A percentile compares a stretch with the other conserved stretches of the same genome.
Conservation (phyloP, 1,140 invertebrate genomes). For the Drosophila trapezifrons region DNA sequence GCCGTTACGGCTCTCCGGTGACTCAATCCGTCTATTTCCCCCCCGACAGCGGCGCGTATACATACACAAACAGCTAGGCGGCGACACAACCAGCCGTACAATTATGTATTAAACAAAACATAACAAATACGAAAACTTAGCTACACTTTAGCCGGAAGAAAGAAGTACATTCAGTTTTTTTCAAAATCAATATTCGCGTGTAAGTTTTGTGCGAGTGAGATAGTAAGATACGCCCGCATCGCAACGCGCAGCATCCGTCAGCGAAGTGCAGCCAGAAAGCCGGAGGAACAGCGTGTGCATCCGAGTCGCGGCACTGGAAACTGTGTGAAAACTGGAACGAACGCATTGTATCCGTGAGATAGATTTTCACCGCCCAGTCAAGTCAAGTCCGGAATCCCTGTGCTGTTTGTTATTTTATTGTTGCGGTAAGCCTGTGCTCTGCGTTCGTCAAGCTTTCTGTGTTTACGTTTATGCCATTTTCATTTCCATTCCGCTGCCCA, state of each 20-base stretch:
- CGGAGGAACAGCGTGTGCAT: constrained; percentile 30
- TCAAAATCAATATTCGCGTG: constrained; percentile 37
- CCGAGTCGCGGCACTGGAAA: constrained; percentile 25
- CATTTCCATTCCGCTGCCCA: constrained; percentile 40
- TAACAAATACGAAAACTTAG: constrained; percentile 19
- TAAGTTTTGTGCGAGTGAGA: constrained; percentile 21
- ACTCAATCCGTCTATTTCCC: constrained; percentile 15
- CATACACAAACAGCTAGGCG: constrained; percentile 27
- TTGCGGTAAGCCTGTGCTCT: constrained; percentile 46
- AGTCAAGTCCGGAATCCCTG: constrained; percentile 27
- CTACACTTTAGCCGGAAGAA: neutral
- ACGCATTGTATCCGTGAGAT: constrained; percentile 26
- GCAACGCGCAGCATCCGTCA: constrained; percentile 41
- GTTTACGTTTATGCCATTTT: constrained; percentile 29
- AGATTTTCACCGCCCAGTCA: constrained; percentile 25
- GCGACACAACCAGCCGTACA: constrained; percentile 11
- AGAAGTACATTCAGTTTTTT: neutral
- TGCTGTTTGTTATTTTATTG: constrained; percentile 6
- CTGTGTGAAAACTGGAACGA: constrained; percentile 43
- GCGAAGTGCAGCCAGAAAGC: constrained; percentile 30
- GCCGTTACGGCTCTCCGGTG: constrained; percentile 32
- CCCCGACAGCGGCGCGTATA: constrained; percentile 29
- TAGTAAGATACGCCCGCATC: constrained; percentile 25
- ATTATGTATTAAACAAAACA: constrained; percentile 13
- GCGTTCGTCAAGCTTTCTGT: constrained; percentile 43